Percentiles rank a stretch among this genome's conserved stretches.
These are phyloP conservation scores for Thereva nobilitata DNA, from an alignment of 2,888 invertebrate genomes.

Conservation along the genomic window DNA sequence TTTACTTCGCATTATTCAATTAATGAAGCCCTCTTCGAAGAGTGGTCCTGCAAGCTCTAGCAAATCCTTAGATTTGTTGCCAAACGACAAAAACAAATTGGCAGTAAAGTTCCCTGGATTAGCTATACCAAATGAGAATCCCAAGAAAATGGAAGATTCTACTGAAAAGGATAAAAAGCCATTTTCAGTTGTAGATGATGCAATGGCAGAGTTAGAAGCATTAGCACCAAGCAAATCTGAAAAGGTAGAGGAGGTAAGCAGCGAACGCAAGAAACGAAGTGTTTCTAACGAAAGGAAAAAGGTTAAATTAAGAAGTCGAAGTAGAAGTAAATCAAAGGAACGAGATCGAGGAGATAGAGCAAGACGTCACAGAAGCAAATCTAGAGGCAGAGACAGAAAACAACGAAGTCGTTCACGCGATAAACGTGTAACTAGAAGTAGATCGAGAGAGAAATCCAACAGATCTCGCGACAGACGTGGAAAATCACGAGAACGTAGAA, in stretches of 20 bases:
- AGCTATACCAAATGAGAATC: slow-evolving; percentile 77
- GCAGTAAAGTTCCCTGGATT: slow-evolving; percentile 78
- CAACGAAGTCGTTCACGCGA: slow-evolving; percentile 48
- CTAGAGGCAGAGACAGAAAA: slow-evolving; percentile 45
- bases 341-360: slow-evolving; percentile 38
- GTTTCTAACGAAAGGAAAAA: slow-evolving; percentile 44
- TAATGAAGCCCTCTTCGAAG: slow-evolving; percentile 74
- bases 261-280: slow-evolving; percentile 48
- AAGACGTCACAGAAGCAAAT: slow-evolving; percentile 48
- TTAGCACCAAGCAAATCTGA: slow-evolving; percentile 70
- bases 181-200: slow-evolving; percentile 69
- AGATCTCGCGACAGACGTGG: slow-evolving; percentile 44
- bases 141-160: slow-evolving; percentile 54
- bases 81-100: slow-evolving; percentile 62
- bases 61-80: slow-evolving; percentile 13
- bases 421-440: slow-evolving; percentile 46
- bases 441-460: slow-evolving; percentile 46
- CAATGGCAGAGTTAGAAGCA: slow-evolving; percentile 85
- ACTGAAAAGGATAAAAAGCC: slow-evolving; percentile 53
- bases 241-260: slow-evolving; percentile 45
- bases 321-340: slow-evolving; percentile 37
- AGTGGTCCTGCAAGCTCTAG: slow-evolving; percentile 45
- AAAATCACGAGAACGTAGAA: slow-evolving; percentile 36
- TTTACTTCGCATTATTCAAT: slow-evolving; percentile 89
- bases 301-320: slow-evolving; percentile 30